Conservation (phyloP, 2,888 invertebrate genomes). For the Callinectes sapidus region DNA sequence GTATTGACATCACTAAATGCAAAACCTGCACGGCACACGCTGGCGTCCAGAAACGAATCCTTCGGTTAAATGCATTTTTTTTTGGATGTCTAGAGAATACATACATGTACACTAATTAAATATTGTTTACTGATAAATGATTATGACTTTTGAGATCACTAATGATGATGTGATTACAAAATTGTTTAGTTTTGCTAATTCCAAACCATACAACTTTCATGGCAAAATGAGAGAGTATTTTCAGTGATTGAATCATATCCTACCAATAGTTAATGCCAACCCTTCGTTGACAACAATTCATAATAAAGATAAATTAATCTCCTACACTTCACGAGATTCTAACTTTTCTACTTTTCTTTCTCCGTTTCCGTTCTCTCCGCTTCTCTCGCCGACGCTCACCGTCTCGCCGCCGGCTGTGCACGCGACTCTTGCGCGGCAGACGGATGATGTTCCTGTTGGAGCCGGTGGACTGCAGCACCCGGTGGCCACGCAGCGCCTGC, state of each 20-base stretch:
- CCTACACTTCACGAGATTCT: conserved; percentile 36
- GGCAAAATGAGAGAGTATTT: conserved; percentile 4
- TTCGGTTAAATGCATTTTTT: not conserved
- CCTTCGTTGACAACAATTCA: not conserved
- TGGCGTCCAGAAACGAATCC: not conserved
- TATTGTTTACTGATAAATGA: not conserved
- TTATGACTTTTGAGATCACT: conserved; percentile 29
- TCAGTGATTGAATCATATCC: not conserved
- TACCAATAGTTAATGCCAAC: not conserved
- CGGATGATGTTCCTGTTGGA: conserved; percentile 41
- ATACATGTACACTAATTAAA: conserved; percentile 22
- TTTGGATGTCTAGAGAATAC: not conserved
- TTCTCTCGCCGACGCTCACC: conserved; percentile 48
- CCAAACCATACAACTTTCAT: not conserved
- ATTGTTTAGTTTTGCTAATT: not conserved
- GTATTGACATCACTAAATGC: conserved; percentile 16
- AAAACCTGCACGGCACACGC: not conserved
- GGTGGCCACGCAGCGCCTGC: conserved; percentile 4
- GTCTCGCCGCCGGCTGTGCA: conserved; percentile 42
- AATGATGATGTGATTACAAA: conserved; percentile 17
- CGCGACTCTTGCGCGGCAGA: conserved; percentile 55
- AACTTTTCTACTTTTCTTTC: conserved; percentile 55
- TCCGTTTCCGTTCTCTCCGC: conserved; percentile 58
- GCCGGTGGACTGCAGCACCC: conserved; percentile 42
- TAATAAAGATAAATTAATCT: not conserved